Percentiles rank a stretch among this genome's conserved stretches.
Conservation (phyloP, 1,140 invertebrate species). For the Drosophila sulfurigaster region DNA sequence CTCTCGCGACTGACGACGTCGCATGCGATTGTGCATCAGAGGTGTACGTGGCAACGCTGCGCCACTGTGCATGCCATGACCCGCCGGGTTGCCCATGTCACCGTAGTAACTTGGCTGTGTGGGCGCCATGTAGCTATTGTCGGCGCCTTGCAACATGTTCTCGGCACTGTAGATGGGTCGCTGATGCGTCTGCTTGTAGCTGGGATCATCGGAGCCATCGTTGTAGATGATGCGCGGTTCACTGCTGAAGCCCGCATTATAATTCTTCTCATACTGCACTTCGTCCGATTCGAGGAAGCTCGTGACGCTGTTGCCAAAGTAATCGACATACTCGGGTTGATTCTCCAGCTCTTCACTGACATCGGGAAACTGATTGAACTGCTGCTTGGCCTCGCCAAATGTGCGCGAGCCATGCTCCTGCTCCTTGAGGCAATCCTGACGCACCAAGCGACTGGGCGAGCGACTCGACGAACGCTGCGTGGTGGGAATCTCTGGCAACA, state of each 20-base stretch:
- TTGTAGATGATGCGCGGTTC: constrained; percentile 84
- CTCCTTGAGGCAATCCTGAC: constrained; percentile 83
- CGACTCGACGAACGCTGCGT: constrained; percentile 60
- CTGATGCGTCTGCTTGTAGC: constrained; percentile 55
- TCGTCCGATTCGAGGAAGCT: constrained; percentile 83
- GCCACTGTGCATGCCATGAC: constrained; percentile 36
- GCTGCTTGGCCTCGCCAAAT: constrained; percentile 84
- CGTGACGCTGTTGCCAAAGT: constrained; percentile 76
- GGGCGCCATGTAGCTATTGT: constrained; percentile 28
- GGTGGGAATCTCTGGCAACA: constrained; percentile 81
- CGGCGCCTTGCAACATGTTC: constrained; percentile 55
- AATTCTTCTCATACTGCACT: constrained; percentile 81
- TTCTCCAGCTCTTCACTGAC: constrained; percentile 76
- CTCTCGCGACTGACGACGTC: constrained; percentile 74
- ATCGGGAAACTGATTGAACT: constrained; percentile 79
- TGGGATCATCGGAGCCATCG: constrained; percentile 68
- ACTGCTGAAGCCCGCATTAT: constrained; percentile 78
- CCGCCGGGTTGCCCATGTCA: constrained; percentile 32
- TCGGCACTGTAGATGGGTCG: constrained; percentile 79
- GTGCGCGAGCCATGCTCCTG: constrained; percentile 67
- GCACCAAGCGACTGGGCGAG: constrained; percentile 78
- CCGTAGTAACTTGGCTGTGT: constrained; percentile 51
- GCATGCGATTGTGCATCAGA: constrained; percentile 76
- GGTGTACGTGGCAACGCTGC: constrained; percentile 75
- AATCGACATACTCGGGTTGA: constrained; percentile 75